Percentiles rank a stretch among this genome's conserved stretches.
Evolutionary conservation across 2,888 invertebrate species (phyloP).

Genomic region (Schrankia costaestrigalis): DNA sequence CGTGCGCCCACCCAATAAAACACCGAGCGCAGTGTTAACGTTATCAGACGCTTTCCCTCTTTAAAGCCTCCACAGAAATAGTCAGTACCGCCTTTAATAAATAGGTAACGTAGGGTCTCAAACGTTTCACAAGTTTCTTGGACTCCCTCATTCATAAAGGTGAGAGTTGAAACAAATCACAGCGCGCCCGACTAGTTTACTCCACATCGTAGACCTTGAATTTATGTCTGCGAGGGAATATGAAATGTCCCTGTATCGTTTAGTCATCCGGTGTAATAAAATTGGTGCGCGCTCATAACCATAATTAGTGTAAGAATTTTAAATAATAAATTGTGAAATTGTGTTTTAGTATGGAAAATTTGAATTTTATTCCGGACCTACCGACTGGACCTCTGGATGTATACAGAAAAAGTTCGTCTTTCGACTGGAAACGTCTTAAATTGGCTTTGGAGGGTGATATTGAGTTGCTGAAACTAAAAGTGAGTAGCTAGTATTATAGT

Average conservation of each 20-base stretch:
- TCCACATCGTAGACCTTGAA: slow-evolving; percentile 36
- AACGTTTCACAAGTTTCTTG: slow-evolving; percentile 15
- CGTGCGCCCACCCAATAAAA: slow-evolving; percentile 41
- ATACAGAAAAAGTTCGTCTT: slow-evolving; percentile 89
- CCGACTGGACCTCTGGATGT: slow-evolving; percentile 88
- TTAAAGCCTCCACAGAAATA: slow-evolving; percentile 30
- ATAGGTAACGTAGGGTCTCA: slow-evolving; percentile 26
- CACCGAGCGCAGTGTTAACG: slow-evolving; percentile 36
- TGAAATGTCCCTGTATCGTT: slow-evolving; percentile 43
- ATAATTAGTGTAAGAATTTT: slow-evolving; percentile 24
- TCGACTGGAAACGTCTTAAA: slow-evolving; percentile 93
- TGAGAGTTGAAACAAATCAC: slow-evolving; percentile 36
- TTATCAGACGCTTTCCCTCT: slow-evolving; percentile 41
- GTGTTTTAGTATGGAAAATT: slow-evolving; percentile 70
- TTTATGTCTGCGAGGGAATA: slow-evolving; percentile 39
- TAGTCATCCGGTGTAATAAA: slow-evolving; percentile 50
- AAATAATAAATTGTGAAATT: slow-evolving; percentile 36
- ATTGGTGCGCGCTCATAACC: slow-evolving; percentile 30
- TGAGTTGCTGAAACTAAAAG: slow-evolving; percentile 88
- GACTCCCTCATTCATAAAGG: slow-evolving; percentile 42
- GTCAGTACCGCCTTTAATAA: slow-evolving; percentile 35
- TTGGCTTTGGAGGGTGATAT: slow-evolving; percentile 88
- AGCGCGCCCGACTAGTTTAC: slow-evolving; percentile 21
- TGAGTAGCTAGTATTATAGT: slow-evolving; percentile 54
- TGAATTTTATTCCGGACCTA: slow-evolving; percentile 84